Conservation (phyloP, 2,888 invertebrate species). For the Gymnosoma rotundatum region DNA sequence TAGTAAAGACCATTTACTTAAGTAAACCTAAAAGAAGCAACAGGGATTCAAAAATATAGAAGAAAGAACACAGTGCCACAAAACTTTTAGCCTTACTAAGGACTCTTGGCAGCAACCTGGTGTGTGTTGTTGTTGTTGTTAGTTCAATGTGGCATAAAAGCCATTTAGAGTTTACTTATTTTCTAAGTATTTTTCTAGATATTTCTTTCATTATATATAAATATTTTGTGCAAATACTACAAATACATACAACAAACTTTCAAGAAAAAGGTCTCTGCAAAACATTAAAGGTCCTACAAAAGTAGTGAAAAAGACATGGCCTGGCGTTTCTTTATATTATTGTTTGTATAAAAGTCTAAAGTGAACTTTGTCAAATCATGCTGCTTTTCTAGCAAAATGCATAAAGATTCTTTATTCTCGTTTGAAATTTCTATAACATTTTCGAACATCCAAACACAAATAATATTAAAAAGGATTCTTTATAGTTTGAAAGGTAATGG, state of each 20-base stretch:
- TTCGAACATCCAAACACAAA: constrained; percentile 12
- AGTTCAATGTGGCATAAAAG: constrained; percentile 68
- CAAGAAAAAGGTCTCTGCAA: constrained; percentile 54
- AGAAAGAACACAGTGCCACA: constrained; percentile 20
- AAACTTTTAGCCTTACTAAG: constrained; percentile 50
- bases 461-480: constrained; percentile 36
- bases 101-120: constrained; percentile 32
- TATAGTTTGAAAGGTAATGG: neutral
- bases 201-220: constrained; percentile 57
- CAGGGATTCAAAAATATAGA: constrained; percentile 66
- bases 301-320: constrained; percentile 36
- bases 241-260: constrained; percentile 14
- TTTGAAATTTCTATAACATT: constrained; percentile 7
- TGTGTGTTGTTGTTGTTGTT: constrained; percentile 37
- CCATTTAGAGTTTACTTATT: constrained; percentile 67
- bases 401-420: constrained; percentile 18
- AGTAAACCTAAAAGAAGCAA: constrained; percentile 76
- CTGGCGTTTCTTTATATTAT: constrained; percentile 52
- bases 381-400: constrained; percentile 40
- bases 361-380: constrained; percentile 69
- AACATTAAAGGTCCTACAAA: constrained; percentile 61
- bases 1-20: constrained; percentile 78
- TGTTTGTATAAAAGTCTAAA: constrained; percentile 52
- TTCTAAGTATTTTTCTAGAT: constrained; percentile 39
- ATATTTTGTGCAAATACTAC: constrained; percentile 63